phyloP scores from a whole-genome alignment of 2,888 invertebrate species.

The Cephus spinipes region DNA sequence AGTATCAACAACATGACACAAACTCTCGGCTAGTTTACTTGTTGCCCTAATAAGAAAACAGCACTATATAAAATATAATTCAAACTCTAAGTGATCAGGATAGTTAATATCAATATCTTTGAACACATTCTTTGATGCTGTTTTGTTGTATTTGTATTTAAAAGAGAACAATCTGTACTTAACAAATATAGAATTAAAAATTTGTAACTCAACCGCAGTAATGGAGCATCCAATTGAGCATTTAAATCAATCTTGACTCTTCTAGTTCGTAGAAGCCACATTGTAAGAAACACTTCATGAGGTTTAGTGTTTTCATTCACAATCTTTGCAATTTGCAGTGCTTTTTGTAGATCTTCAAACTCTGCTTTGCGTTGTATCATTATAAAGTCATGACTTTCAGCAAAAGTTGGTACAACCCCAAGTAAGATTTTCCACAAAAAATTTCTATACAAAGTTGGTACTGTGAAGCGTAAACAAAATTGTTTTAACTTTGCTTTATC shows the following conservation, averaged over 20 bases:
- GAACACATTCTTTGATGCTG: too few species aligned
- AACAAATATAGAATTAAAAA: too few species aligned
- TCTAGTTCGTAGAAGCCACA: constrained; percentile 86
- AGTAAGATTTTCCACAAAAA: constrained; percentile 89
- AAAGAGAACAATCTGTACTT: too few species aligned
- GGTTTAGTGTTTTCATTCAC: constrained; percentile 75
- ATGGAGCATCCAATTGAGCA: constrained; percentile 55
- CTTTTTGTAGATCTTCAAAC: constrained; percentile 79
- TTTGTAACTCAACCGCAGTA: constrained; percentile 47
- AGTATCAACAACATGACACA: constrained; percentile 78
- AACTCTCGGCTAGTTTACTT: constrained; percentile 71
- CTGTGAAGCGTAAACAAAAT: constrained; percentile 86
- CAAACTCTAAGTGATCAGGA: neutral
- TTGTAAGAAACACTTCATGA: constrained; percentile 77
- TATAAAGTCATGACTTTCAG: constrained; percentile 81
- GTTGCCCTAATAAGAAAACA: constrained; percentile 50
- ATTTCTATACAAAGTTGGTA: constrained; percentile 84
- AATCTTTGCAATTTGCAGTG: constrained; percentile 76
- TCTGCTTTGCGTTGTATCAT: constrained; percentile 80
- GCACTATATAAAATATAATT: constrained; percentile 8
- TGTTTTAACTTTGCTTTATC: constrained; percentile 85
- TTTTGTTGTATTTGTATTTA: too few species aligned
- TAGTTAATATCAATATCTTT: too few species aligned
- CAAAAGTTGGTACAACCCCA: constrained; percentile 82
- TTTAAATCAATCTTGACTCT: constrained; percentile 68